Conservation (phyloP, 2,113 vertebrate species). For the Conger conger region DNA sequence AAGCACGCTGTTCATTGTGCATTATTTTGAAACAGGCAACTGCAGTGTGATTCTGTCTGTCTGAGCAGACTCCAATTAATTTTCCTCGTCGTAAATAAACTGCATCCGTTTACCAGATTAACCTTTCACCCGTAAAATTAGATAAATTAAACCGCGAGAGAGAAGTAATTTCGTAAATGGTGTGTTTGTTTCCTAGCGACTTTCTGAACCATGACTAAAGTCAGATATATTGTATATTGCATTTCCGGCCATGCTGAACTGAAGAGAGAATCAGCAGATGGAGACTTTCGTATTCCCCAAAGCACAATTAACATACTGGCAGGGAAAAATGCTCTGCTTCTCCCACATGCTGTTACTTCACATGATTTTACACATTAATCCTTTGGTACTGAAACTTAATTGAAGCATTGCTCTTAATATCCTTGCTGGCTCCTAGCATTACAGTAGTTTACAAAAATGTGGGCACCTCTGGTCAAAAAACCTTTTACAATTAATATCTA, state of each 20-base stretch:
- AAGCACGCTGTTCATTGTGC: neutral
- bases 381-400: too few relatives aligned
- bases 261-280: neutral
- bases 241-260: neutral
- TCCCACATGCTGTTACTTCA: neutral
- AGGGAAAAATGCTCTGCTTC: neutral
- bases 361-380: too few relatives aligned
- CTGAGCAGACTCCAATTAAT: neutral
- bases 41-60: neutral
- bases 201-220: neutral
- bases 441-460: too few relatives aligned
- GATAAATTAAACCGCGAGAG: neutral
- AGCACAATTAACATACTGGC: neutral
- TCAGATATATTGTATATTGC: neutral
- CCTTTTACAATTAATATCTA: too few relatives aligned
- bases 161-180: neutral
- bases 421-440: too few relatives aligned
- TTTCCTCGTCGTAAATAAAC: neutral
- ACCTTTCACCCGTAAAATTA: neutral
- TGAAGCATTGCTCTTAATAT: too few relatives aligned
- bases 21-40: neutral
- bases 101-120: neutral
- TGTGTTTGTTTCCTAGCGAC: neutral
- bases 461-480: too few relatives aligned
- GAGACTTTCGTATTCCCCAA: neutral